phyloP scores from a whole-genome alignment of 2,113 vertebrate genomes.

The Montifringilla adamsi region DNA sequence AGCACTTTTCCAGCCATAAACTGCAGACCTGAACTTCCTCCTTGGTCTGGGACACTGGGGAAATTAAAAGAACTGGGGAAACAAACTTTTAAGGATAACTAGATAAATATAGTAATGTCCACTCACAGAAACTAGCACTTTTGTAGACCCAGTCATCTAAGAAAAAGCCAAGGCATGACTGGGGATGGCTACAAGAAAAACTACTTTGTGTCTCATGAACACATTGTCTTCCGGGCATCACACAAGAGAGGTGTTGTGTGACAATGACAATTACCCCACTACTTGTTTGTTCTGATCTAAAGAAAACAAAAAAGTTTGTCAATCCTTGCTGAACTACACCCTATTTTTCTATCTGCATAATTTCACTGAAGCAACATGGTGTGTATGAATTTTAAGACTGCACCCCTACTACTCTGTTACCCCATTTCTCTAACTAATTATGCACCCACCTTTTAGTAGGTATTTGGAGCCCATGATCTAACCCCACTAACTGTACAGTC shows the following conservation, averaged over 20 bases:
- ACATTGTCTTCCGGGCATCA: neutral
- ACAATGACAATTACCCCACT: neutral
- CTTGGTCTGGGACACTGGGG: neutral
- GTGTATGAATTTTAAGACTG: neutral
- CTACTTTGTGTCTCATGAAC: neutral
- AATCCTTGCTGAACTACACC: neutral
- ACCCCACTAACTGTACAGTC: neutral
- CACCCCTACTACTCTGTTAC: neutral
- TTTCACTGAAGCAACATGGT: neutral
- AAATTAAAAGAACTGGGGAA: neutral
- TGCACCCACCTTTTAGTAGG: fast-evolving
- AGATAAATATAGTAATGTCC: neutral
- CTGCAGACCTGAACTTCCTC: neutral
- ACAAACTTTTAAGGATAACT: neutral
- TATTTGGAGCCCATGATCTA: neutral
- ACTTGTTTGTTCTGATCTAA: neutral
- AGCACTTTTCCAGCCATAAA: neutral
- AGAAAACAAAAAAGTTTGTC: neutral
- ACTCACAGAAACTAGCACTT: neutral
- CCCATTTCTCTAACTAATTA: neutral
- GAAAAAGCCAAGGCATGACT: neutral
- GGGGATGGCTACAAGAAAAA: neutral
- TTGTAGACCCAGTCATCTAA: neutral
- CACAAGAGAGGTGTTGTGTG: neutral
- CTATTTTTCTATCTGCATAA: neutral